A percentile compares a stretch with the other conserved stretches of the same genome.
These are phyloP conservation scores for Syrmaticus mikado DNA, from an alignment of 2,113 vertebrate species.

Conservation along the genomic window DNA sequence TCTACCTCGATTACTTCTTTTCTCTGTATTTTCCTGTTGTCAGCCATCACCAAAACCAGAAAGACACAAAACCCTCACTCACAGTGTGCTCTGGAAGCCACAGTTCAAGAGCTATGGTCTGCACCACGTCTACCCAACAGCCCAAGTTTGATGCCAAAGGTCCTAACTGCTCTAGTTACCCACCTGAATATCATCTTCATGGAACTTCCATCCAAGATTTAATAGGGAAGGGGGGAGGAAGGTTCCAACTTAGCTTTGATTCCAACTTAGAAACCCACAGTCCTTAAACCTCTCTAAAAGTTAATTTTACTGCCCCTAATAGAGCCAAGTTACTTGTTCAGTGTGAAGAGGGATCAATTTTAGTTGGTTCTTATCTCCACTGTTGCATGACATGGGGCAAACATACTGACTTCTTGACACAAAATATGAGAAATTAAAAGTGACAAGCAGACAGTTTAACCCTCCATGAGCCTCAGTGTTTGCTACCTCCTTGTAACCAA, in stretches of 20 bases:
- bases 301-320: neutral
- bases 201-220: neutral
- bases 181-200: neutral
- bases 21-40: neutral
- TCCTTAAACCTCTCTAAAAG: neutral
- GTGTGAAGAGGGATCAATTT: neutral
- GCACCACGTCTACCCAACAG: neutral
- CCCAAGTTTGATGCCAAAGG: neutral
- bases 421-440: neutral
- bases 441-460: neutral
- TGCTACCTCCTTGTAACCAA: neutral
- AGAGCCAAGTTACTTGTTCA: neutral
- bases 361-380: neutral
- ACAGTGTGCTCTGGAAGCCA: neutral
- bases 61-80: accelerated
- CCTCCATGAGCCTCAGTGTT: neutral
- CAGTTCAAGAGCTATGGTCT: neutral
- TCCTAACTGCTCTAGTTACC: neutral
- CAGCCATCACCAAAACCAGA: neutral
- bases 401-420: neutral
- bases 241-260: neutral
- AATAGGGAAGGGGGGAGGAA: neutral
- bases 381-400: neutral
- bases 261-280: neutral
- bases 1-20: neutral